Conservation (phyloP, 2,888 invertebrate species). For the Amiota minor region DNA sequence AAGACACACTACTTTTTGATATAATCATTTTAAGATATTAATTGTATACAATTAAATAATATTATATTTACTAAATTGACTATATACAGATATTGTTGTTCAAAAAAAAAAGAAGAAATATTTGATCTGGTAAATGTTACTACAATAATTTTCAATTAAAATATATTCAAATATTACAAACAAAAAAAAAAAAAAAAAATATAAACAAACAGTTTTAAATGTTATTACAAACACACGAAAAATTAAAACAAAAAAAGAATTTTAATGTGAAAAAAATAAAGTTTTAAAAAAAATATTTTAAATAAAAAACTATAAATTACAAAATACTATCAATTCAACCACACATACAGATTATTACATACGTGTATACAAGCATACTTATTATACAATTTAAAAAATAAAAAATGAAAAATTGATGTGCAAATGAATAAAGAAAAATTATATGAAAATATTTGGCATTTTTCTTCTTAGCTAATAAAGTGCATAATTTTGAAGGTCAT, state of each 20-base stretch:
- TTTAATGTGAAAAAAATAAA: constrained; percentile 1
- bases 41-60: constrained; percentile 35
- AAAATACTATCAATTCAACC: background rate
- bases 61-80: background rate
- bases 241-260: background rate
- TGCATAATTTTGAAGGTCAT: no score
- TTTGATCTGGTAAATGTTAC: constrained; percentile 14
- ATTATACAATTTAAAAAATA: constrained; percentile 54
- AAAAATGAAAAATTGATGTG: constrained; percentile 59
- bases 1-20: constrained; percentile 42
- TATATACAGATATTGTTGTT: constrained; percentile 18
- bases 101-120: background rate
- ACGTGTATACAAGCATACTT: constrained; percentile 17
- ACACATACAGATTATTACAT: constrained; percentile 42
- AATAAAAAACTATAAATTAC: background rate
- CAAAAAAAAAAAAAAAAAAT: constrained; percentile 3
- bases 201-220: background rate
- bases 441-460: background rate
- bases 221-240: background rate
- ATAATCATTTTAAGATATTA: constrained; percentile 59
- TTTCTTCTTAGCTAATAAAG: background rate
- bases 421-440: constrained; percentile 40
- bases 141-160: constrained; percentile 25
- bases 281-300: constrained; percentile 23
- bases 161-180: constrained; percentile 7